A percentile compares a stretch with the other conserved stretches of the same genome.
phyloP scores from a whole-genome alignment of 2,113 vertebrate species.

The Lutjanus erythropterus region DNA sequence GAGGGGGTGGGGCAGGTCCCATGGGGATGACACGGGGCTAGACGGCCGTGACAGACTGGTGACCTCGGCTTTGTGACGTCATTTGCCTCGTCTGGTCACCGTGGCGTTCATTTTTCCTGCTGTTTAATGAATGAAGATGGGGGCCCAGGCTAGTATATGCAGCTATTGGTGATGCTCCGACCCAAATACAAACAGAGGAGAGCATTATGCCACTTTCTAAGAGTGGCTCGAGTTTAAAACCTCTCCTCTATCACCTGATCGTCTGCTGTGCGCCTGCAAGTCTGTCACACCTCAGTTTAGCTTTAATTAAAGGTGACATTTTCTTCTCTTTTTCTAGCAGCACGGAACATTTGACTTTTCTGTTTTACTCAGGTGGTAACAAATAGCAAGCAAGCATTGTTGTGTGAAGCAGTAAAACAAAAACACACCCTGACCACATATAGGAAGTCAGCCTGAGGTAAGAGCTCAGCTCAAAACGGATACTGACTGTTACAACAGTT shows the following conservation, averaged over 20 bases:
- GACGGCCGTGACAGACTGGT: slow-evolving; percentile 79
- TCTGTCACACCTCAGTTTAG: slow-evolving; percentile 19
- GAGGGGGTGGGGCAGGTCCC: slow-evolving; percentile 78
- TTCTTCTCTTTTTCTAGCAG: slow-evolving; percentile 14
- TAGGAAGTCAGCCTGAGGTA: slow-evolving; percentile 78
- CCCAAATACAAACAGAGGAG: slow-evolving; percentile 26
- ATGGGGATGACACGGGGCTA: slow-evolving; percentile 76
- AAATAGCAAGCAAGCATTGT: slow-evolving; percentile 51
- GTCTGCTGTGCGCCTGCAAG: slow-evolving; percentile 4
- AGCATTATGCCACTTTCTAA: slow-evolving; percentile 7
- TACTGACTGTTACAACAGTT: slow-evolving; percentile 70
- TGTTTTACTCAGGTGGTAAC: slow-evolving; percentile 56
- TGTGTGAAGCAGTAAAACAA: slow-evolving; percentile 68
- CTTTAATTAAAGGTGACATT: slow-evolving; percentile 43
- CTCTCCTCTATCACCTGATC: slow-evolving; percentile 10
- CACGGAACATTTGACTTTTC: slow-evolving; percentile 33
- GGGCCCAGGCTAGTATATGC: slow-evolving; percentile 38
- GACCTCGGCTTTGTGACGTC: slow-evolving; percentile 84
- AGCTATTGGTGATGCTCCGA: slow-evolving; percentile 40
- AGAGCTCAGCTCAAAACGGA: slow-evolving; percentile 70
- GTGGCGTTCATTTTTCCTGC: slow-evolving; percentile 75
- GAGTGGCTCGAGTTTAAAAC: slow-evolving; percentile 31
- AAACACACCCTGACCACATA: slow-evolving; percentile 70
- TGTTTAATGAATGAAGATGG: slow-evolving; percentile 78
- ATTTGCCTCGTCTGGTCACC: slow-evolving; percentile 77